phyloP scores from a whole-genome alignment of 2,797 vertebrate genomes.

The Anabas testudineus region DNA sequence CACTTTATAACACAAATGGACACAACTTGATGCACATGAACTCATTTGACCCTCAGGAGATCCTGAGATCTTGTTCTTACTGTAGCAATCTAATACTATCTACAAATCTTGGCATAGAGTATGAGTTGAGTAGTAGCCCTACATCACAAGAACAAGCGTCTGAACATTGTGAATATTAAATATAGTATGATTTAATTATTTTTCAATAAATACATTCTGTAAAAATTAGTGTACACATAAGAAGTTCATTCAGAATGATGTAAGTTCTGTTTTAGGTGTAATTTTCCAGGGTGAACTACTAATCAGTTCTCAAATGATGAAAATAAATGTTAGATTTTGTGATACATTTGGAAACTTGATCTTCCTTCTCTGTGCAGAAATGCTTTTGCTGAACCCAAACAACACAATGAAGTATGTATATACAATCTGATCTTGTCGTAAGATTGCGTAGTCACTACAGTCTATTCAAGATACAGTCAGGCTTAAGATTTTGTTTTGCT shows the following conservation, averaged over 20 bases:
- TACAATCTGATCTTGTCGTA: not conserved
- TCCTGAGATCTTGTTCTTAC: not conserved
- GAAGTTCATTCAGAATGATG: not conserved
- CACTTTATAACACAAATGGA: conserved; percentile 2
- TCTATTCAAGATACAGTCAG: not conserved
- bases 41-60: not conserved
- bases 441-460: not conserved
- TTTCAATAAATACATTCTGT: not conserved
- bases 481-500: not conserved
- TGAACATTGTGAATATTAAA: not conserved
- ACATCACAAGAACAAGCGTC: too few species aligned
- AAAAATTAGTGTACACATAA: not conserved
- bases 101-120: not conserved
- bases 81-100: not conserved
- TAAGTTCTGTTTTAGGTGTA: not conserved
- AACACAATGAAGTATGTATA: not conserved
- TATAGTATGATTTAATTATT: not conserved
- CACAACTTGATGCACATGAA: conserved; percentile 14
- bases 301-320: not conserved
- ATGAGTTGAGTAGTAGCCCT: not conserved
- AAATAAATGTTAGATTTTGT: conserved; percentile 23
- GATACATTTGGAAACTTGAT: conserved; percentile 10
- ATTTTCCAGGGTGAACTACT: not conserved
- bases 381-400: conserved; percentile 3
- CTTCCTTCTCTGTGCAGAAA: not conserved